Base-by-base conservation (phyloP, 2,113 vertebrate genomes). In the Dromaius novaehollandiae region DNA sequence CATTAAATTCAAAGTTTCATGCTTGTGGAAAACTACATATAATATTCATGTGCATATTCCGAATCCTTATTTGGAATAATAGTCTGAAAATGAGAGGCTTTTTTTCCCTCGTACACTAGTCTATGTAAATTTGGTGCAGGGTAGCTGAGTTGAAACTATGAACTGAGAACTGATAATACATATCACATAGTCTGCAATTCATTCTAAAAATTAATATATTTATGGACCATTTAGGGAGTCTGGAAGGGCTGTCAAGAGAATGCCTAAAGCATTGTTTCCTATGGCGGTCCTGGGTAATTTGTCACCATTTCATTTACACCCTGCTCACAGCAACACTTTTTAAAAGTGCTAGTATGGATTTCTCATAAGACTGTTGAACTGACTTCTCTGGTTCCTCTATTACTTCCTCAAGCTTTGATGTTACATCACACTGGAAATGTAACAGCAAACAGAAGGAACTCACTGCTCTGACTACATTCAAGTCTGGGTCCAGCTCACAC, bases 241-340 rank as follows among this genome's bases (percentile, higher is more conserved):
- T 86, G 48, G 34, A 86, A 85, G 34, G 70, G 38, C 48, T 91
- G 73, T 79, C 82, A 51, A 79, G 73, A 77, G 20, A 22, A 60
- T 0, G 0, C 30, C 68, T 90, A 44, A 60, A 86, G 38, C 13
- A 7, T 40, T 94, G 68, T 70, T 82, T 85, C 36, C 58, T 82
- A 11, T 48, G 60, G 21, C 53, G n/a, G 2, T 42, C 70, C 88
- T 74, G 80, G 68, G 88, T 91, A 90, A 77, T 92, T 92, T 86
- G 66, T 92, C 89, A 89, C 68, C 32, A 38, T 89, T 95, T 81
- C 87, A 74, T 60, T 66, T 90, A 60, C 71, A 84, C 51, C 91
- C 38, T 91, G 50, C 89, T 96, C 82, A 66, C 42, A 87, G 77
- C 9, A 25, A 90, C 58, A 30, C 38, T 66, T 82, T 64, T 85